Conservation (phyloP, 2,797 vertebrate genomes). For the Ptychobarbus kaznakovi region DNA sequence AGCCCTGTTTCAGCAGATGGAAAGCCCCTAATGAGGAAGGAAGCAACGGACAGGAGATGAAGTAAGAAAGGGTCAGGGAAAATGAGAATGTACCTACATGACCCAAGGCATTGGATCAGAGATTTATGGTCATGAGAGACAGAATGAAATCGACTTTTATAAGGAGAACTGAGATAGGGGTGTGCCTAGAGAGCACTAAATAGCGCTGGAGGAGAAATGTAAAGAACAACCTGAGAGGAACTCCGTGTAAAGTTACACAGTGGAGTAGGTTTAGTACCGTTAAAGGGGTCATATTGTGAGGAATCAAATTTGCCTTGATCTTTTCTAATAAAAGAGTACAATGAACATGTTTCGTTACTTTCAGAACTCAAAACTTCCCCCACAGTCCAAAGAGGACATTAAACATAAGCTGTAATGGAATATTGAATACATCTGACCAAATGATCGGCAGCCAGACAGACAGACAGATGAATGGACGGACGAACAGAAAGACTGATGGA, state of each 20-base stretch:
- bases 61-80: conserved; percentile 55
- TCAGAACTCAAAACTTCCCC: neutral
- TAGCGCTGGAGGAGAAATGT: conserved; percentile 41
- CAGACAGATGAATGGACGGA: accelerated
- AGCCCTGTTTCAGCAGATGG: conserved; percentile 57
- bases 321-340: conserved; percentile 8
- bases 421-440: neutral
- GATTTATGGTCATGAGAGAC: conserved; percentile 51
- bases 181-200: conserved; percentile 22
- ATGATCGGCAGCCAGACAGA: neutral
- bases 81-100: conserved; percentile 54
- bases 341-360: neutral
- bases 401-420: neutral
- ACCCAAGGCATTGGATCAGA: conserved; percentile 57
- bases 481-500: no score
- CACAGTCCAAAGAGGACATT: neutral
- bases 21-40: conserved; percentile 71
- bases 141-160: conserved; percentile 49
- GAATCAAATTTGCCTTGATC: conserved; percentile 13
- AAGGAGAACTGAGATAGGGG: conserved; percentile 24
- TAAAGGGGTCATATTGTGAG: conserved; percentile 9
- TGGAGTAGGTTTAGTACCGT: neutral
- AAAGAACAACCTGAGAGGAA: conserved; percentile 36
- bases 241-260: conserved; percentile 13
- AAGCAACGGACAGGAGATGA: conserved; percentile 59